A percentile compares a stretch with the other conserved stretches of the same genome.
These are phyloP conservation scores for Lynx canadensis DNA, from an alignment of 2,113 vertebrate species.

Conservation along the genomic window DNA sequence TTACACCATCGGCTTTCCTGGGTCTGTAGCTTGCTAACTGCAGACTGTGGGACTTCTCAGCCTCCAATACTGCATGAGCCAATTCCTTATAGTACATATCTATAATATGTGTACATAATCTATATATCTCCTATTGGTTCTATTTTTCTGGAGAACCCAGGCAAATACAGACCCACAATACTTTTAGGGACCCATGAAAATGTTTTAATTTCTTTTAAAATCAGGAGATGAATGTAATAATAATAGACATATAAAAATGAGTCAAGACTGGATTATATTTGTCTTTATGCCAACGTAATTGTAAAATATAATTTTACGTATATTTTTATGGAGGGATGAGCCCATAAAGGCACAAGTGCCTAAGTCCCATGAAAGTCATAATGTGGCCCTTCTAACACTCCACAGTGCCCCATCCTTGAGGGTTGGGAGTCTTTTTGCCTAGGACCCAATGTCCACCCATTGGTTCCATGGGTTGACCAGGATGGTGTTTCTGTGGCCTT, in stretches of 20 bases:
- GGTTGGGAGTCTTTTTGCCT: neutral
- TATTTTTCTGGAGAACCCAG: neutral
- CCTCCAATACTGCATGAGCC: neutral
- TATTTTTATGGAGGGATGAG: neutral
- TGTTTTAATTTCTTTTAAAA: neutral
- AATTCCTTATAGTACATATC: neutral
- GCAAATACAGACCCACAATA: neutral
- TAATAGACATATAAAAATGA: constrained; percentile 13
- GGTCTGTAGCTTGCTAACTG: neutral
- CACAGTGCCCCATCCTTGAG: neutral
- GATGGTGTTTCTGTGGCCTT: neutral
- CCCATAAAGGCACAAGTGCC: neutral
- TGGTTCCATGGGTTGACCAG: neutral
- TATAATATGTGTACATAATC: no score
- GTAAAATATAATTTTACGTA: neutral
- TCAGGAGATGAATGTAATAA: neutral
- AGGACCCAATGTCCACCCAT: neutral
- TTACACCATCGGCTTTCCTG: neutral
- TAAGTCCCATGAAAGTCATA: neutral
- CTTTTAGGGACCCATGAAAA: neutral
- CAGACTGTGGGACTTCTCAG: neutral
- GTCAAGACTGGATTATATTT: neutral
- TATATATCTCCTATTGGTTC: neutral
- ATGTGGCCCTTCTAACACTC: neutral
- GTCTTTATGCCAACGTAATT: neutral